Conservation (phyloP, 1,140 invertebrate species). For the silkworm (Bombyx mori) region ASM3026992v2 NC_085113.1:8186501-8187000, state of each 20-base stretch:
- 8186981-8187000: constrained; percentile 38
- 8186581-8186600: constrained; percentile 38
- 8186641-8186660: constrained; percentile 55
- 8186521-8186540: constrained; percentile 39
- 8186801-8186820: constrained; percentile 54
- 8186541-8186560: constrained; percentile 35
- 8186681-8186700: constrained; percentile 44
- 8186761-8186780: constrained; percentile 25
- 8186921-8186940: constrained; percentile 61
- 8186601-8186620: constrained; percentile 39
- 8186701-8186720: constrained; percentile 33
- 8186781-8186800: constrained; percentile 51
- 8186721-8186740: constrained; percentile 50
- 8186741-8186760: constrained; percentile 37
- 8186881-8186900: constrained; percentile 50
- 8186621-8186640: constrained; percentile 31
- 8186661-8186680: constrained; percentile 28
- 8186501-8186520: constrained; percentile 38
- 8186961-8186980: constrained; percentile 44
- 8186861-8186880: constrained; percentile 28
- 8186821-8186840: constrained; percentile 42
- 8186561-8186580: constrained; percentile 35
- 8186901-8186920: constrained; percentile 37
- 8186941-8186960: constrained; percentile 49
- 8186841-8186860: constrained; percentile 29